A percentile compares a stretch with the other conserved stretches of the same genome.
phyloP scores from a whole-genome alignment of 2,113 vertebrate genomes.

The Pseudorhombus dupliciocellatus region DNA sequence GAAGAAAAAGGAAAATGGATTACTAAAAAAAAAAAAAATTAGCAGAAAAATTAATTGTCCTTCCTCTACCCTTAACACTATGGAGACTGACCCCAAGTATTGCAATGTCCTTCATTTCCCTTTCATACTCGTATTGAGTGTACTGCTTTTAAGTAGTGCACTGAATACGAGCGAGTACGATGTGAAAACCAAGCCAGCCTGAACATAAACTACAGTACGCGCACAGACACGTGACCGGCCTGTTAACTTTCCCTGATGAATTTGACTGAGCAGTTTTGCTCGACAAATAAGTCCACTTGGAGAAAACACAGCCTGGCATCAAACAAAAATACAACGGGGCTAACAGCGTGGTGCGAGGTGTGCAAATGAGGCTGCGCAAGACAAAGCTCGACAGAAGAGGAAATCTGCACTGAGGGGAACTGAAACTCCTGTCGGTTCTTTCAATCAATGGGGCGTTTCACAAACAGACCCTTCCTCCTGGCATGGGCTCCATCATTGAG shows the following conservation, averaged over 20 bases:
- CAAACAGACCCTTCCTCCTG: slow-evolving; percentile 12
- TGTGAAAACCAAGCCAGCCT: neutral
- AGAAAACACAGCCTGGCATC: slow-evolving; percentile 43
- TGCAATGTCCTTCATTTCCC: neutral
- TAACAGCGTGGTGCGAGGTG: slow-evolving; percentile 33
- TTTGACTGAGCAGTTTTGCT: slow-evolving; percentile 59
- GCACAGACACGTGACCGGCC: slow-evolving; percentile 31
- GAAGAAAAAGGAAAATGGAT: neutral
- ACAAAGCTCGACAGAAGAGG: slow-evolving; percentile 41
- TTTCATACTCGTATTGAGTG: neutral
- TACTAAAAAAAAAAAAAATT: neutral
- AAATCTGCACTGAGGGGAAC: slow-evolving; percentile 38
- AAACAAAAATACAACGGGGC: slow-evolving; percentile 48
- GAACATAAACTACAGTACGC: neutral
- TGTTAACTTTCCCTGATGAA: slow-evolving; percentile 43
- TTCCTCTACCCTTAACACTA: neutral
- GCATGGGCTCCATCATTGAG: slow-evolving; percentile 12
- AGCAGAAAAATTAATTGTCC: slow-evolving; percentile 3
- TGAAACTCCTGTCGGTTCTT: slow-evolving; percentile 40
- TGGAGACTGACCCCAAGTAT: neutral
- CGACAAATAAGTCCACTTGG: slow-evolving; percentile 64
- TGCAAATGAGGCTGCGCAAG: slow-evolving; percentile 54
- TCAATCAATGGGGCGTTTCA: slow-evolving; percentile 45
- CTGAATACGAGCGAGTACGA: too few species aligned
- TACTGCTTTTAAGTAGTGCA: neutral